Base-by-base conservation (phyloP, 1,140 invertebrate species). In the Littorina saxatilis region DNA sequence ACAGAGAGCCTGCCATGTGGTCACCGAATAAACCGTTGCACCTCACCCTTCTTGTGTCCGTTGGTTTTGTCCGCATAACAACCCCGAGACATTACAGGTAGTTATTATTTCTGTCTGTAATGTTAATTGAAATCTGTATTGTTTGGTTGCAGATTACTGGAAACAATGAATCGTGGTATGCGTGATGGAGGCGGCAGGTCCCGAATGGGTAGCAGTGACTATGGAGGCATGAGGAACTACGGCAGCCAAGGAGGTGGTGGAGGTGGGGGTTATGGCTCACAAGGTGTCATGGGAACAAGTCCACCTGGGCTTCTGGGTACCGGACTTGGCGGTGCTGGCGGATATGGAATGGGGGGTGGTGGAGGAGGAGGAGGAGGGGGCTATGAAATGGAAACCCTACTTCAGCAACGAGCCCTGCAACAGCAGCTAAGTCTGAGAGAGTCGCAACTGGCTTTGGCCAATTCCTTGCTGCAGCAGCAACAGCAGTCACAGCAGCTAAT, bases 361-460 rank as follows among this genome's bases (percentile, higher is more conserved):
- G 47, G 43, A 17, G 20, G 50, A 23, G 32, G 73, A 23, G 73
- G 73, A 52, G 76, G 76, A 4, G 76, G 76, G 15, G 55, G 74
- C 2, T 63, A 43, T 29, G 76, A 78, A 58, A 43, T 78, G 35
- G 74, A 82, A n/a, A 70, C 50, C 29, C 40, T 83, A 23, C 17
- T 82, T 20, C 78, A 83, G 13, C 82, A 83, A 61, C 78, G 77
- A 35, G n/a, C n/a, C 80, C 50, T 35, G 43, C 43, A 47, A 17
- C 43, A 47, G 17, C 43, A 47, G 50, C 76, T 83, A 47, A 82
- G 58, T 35, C 40, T 85, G 76, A 40, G 84, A n/a, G 84, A 85
- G 68, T 83, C 81, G 5, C 84, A 85, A 61, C 58, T 85, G 27
- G 82, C 79, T 39, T 35, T 85, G 37, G 84, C 81, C 9, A 85